A percentile compares a stretch with the other conserved stretches of the same genome.
phyloP scores from a whole-genome alignment of 2,797 vertebrate species.

The Naso thynnoides region DNA sequence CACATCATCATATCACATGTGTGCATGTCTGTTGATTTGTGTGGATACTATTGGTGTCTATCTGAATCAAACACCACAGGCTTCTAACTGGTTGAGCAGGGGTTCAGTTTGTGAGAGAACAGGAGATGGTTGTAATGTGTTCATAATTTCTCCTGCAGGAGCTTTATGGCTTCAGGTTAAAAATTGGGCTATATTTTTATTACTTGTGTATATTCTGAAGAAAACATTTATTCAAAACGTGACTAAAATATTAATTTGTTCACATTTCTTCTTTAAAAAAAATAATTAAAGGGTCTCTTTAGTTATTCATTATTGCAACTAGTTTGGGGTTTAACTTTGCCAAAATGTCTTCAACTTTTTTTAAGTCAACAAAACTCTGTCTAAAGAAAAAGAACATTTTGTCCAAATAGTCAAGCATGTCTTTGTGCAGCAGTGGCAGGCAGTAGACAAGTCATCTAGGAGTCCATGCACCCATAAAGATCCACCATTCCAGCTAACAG shows the following conservation, averaged over 20 bases:
- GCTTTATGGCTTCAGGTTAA: background rate
- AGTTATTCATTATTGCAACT: background rate
- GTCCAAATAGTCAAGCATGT: no score
- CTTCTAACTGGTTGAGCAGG: conserved; percentile 9
- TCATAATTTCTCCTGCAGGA: background rate
- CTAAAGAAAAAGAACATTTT: no score
- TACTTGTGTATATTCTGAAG: background rate
- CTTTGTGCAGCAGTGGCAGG: no score
- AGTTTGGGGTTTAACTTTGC: no score
- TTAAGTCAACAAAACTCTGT: no score
- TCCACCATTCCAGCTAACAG: no score
- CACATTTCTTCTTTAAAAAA: background rate
- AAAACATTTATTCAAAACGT: background rate
- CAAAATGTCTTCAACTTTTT: no score
- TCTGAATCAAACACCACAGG: conserved; percentile 14
- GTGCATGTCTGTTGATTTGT: conserved; percentile 17
- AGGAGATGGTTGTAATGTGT: background rate
- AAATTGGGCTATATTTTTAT: background rate
- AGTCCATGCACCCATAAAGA: no score
- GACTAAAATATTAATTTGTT: background rate
- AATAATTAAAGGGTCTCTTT: background rate
- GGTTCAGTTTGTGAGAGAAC: background rate
- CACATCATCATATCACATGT: conserved; percentile 20
- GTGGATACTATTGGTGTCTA: conserved; percentile 4
- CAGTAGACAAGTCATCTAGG: no score